Base-by-base conservation (phyloP, 2,888 invertebrate species). In the Melinaea marsaeus region DNA sequence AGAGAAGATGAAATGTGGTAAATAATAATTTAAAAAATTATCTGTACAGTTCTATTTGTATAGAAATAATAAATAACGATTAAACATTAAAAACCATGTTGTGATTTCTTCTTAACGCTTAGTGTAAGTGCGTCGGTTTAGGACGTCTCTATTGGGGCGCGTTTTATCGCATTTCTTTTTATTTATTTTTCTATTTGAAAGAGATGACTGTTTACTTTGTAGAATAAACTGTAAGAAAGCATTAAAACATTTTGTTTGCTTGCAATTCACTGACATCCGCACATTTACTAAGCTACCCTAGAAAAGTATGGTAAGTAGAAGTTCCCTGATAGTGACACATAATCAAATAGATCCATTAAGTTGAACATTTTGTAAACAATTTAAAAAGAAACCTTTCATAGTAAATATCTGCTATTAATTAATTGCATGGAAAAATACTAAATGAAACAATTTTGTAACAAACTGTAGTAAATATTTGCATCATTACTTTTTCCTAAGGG, bases 21-120 rank as follows among this genome's bases (percentile, higher is more conserved):
- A 89, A 88, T 87, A 90, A 91, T 89, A 89, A 91, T 88, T 91
- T 89, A 91, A 91, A 83, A 85, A 88, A 86, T 82, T 88, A 90
- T 90, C 90, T 92, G 92, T 92, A 92, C 91, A 92, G 91, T 91
- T 89, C 89, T 91, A 91, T 91, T 92, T 91, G 91, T 92, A 91
- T 92, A 92, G 91, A 91, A 91, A 89, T 91, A 91, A 91, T 89
- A 87, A 91, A 91, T 90, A 90, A 91, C 81, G 86, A 91, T 90
- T 90, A 91, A 86, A 88, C 86, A 83, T 80, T 84, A 79, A 81
- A 88, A 86, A 87, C 78, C 79, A 87, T 83, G 86, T 89, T 89
- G 88, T 90, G 89, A 89, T 89, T 89, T 90, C 84, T 82, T 88
- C 83, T 84, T 81, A 69, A 76, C 78, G 84, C 75, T 83, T 84